Evolutionary conservation across 2,888 invertebrate species (phyloP), one percentile per base, ranked within the genome.

Genomic region (Ornithoptera alexandrae): DNA sequence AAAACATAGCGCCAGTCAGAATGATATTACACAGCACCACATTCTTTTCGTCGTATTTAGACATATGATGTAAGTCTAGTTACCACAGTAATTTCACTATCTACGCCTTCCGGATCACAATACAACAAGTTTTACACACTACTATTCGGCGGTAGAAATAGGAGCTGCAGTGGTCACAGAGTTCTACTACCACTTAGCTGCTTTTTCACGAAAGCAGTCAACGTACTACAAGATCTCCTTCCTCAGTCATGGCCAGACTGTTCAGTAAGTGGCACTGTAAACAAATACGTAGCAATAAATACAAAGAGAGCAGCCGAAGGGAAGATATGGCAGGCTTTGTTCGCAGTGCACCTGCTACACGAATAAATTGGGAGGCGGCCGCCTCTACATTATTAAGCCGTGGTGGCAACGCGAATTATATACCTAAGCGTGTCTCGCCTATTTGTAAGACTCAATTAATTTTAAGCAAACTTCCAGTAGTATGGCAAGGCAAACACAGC

Each of bases 351-450:
- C 87, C 85, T 84, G 85, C 84, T 79, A 79, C 73, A 81, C 78
- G 79, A 81, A 84, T 85, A 86, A 86, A 86, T 85, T 82, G 81
- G 73, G 75, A 78, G 75, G 77, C 77, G 78, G 72, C 71, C 74
- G 71, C 58, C 53, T 65, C 63, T 75, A 76, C 76, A 74, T 78
- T 73, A 75, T 73, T 67, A 70, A 42, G 59, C 50, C 77, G 71
- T 78, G 79, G 79, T 81, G 76, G 80, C 76, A 79, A 72, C 65
- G 73, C 74, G 69, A 60, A 65, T 65, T 62, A 59, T 59, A 24
- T 62, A 36, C 39, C 18, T 53, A 58, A 24, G 24, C 15, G 22
- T 17, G 20, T 42, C 10, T 42, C 42, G 42, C 20, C 61, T 20
- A 42, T 61, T 18, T 61, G 8, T 61, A 8, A 36, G 61, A 42